phyloP scores from a whole-genome alignment of 2,113 vertebrate genomes.

The Heterochromis multidens region DNA sequence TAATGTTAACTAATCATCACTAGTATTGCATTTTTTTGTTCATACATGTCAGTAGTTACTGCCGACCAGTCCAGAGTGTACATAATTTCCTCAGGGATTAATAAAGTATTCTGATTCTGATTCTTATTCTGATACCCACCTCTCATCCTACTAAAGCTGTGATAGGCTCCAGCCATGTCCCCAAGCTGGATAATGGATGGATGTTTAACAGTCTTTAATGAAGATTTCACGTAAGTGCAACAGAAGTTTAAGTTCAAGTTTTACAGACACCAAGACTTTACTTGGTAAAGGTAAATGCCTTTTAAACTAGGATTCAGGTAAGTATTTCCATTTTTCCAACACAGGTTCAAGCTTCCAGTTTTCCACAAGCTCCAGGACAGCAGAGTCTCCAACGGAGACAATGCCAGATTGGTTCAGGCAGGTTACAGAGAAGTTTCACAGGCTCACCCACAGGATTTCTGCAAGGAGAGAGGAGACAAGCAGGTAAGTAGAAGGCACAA shows the following conservation, averaged over 20 bases:
- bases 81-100: no score
- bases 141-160: no score
- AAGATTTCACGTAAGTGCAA: neutral
- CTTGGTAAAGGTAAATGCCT: neutral
- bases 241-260: neutral
- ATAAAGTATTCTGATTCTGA: no score
- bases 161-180: no score
- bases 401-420: neutral
- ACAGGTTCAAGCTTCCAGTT: neutral
- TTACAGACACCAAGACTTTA: neutral
- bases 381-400: neutral
- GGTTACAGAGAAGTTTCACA: no score
- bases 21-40: accelerated
- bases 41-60: neutral
- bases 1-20: neutral
- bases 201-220: neutral
- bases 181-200: no score
- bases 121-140: no score
- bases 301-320: neutral
- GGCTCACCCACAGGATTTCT: neutral
- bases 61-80: neutral
- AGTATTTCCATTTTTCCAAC: neutral
- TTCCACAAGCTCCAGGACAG: neutral
- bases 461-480: neutral
- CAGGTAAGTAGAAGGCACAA: neutral